Percentiles rank a stretch among this genome's conserved stretches.
These are phyloP conservation scores for Ammodramus savannarum DNA, from an alignment of 2,113 vertebrate genomes.

Conservation along the genomic window DNA sequence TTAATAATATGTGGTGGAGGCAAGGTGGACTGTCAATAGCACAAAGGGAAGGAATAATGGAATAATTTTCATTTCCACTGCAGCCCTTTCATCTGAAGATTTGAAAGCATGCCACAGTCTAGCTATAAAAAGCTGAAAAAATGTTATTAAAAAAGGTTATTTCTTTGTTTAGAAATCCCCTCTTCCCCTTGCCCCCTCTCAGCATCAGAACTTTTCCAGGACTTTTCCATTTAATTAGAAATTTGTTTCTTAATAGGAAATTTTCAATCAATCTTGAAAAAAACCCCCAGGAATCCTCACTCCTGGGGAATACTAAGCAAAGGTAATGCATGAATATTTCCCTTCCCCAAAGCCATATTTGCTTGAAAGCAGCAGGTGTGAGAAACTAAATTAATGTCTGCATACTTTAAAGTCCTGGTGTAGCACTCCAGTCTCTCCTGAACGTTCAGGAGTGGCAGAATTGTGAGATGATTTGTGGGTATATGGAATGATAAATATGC, in stretches of 20 bases:
- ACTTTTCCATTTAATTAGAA: neutral
- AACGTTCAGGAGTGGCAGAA: neutral
- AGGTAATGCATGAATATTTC: neutral
- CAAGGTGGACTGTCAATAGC: neutral
- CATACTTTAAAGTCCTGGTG: neutral
- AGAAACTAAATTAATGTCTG: slow-evolving; percentile 19
- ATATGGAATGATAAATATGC: neutral
- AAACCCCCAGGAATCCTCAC: neutral
- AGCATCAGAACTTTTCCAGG: neutral
- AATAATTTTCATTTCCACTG: neutral
- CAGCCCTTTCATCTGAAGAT: neutral
- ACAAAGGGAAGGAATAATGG: neutral
- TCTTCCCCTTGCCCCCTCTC: rapidly evolving
- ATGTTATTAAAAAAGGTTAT: neutral
- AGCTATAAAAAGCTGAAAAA: neutral
- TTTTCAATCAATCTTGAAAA: neutral
- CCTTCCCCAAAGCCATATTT: neutral
- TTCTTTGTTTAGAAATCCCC: neutral
- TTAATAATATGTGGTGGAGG: neutral
- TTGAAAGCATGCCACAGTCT: neutral
- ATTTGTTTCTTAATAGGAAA: neutral
- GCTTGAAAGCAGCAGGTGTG: slow-evolving; percentile 26
- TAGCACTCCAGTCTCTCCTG: neutral
- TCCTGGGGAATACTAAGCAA: neutral
- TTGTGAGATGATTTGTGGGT: neutral